phyloP scores from a whole-genome alignment of 1,140 invertebrate genomes.

The Neodiprion pinetum region DNA sequence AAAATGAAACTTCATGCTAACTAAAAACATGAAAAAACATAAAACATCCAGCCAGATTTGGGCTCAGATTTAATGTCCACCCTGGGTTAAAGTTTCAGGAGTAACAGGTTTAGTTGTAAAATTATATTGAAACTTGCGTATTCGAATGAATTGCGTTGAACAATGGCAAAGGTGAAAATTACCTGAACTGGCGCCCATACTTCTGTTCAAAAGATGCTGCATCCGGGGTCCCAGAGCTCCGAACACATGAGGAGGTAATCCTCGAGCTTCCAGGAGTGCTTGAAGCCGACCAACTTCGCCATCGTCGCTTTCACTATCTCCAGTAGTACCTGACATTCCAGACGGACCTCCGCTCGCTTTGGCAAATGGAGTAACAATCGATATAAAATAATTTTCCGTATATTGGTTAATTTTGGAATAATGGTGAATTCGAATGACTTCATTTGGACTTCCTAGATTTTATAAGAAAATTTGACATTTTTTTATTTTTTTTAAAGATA shows the following conservation, averaged over 20 bases:
- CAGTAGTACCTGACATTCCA: conserved; percentile 54
- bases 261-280: conserved; percentile 91
- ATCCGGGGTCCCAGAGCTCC: conserved; percentile 94
- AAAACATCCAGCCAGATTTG: background rate
- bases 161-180: conserved; percentile 30
- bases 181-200: conserved; percentile 87
- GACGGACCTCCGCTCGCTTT: conserved; percentile 54
- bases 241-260: conserved; percentile 93
- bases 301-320: conserved; percentile 75
- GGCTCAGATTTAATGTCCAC: background rate
- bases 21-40: too few relatives aligned
- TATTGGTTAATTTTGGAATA: too few relatives aligned
- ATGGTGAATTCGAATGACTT: too few relatives aligned
- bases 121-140: too few relatives aligned
- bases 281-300: conserved; percentile 88
- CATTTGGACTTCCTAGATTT: too few relatives aligned
- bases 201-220: conserved; percentile 95
- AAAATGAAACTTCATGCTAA: too few relatives aligned
- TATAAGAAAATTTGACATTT: too few relatives aligned
- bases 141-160: too few relatives aligned
- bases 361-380: background rate
- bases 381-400: too few relatives aligned
- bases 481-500: too few relatives aligned
- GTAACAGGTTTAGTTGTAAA: too few relatives aligned
- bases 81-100: background rate